Evolutionary conservation across 1,140 invertebrate species (phyloP).

Genomic region (Leptonema lineaticorne): DNA sequence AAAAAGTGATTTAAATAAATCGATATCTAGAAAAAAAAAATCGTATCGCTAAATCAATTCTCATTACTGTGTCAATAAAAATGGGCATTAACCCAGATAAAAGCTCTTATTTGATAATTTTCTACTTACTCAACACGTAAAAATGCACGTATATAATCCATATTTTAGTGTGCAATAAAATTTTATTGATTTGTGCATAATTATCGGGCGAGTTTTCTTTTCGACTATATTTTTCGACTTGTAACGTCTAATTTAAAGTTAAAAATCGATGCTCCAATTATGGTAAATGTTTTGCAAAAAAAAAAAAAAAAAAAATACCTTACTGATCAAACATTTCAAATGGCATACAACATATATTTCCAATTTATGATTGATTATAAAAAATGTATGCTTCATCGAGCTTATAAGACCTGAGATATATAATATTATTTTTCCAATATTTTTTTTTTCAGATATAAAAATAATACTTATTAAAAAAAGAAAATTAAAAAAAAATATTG

Average conservation of each 20-base stretch:
- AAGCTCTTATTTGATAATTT: slow-evolving; percentile 16
- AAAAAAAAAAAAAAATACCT: not conserved
- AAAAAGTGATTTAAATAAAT: slow-evolving; percentile 14
- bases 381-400: no score
- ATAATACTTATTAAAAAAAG: no score
- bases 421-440: no score
- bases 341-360: not conserved
- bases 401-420: no score
- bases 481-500: no score
- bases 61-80: not conserved
- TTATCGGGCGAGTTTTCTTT: not conserved
- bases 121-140: slow-evolving; percentile 1
- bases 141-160: not conserved
- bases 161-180: slow-evolving; percentile 1
- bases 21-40: not conserved
- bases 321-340: not conserved
- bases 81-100: slow-evolving; percentile 14
- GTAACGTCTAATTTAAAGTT: not conserved
- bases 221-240: not conserved
- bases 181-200: slow-evolving; percentile 14
- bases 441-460: no score
- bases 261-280: not conserved
- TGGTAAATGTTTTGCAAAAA: not conserved
- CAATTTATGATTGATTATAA: no score
- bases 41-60: not conserved